Conservation (phyloP, 2,113 vertebrate species). For the Hippoglossus stenolepis region DNA sequence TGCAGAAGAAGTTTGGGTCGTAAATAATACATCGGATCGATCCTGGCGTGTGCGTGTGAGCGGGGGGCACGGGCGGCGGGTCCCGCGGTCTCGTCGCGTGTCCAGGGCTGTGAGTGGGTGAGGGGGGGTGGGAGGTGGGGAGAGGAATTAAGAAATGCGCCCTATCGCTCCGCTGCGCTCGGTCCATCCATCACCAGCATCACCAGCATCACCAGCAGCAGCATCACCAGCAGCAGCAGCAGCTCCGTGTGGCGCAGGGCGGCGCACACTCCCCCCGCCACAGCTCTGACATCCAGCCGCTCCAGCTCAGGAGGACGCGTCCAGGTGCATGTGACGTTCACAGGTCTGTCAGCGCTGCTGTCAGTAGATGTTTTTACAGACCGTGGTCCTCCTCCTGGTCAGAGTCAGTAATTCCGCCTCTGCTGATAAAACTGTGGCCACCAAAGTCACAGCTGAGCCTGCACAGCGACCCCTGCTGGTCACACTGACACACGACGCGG, state of each 20-base stretch:
- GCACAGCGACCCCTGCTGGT: constrained; percentile 71
- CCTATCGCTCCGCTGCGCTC: constrained; percentile 67
- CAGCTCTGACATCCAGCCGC: not conserved
- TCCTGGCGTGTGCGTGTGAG: constrained; percentile 54
- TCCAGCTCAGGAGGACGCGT: not conserved
- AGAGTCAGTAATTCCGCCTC: constrained; percentile 41
- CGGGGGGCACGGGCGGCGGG: constrained; percentile 45
- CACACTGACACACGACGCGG: not conserved
- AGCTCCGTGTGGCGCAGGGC: constrained; percentile 67
- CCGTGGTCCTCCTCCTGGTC: constrained; percentile 1
- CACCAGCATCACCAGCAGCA: not conserved
- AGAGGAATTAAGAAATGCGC: constrained; percentile 66
- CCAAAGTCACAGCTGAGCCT: not conserved
- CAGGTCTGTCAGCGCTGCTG: not conserved
- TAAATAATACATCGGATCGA: constrained; percentile 83
- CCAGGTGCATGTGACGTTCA: not conserved
- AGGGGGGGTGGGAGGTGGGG: not conserved
- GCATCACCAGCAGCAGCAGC: no score
- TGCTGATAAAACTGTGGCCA: not conserved
- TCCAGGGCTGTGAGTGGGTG: constrained; percentile 57
- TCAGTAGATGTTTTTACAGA: not conserved
- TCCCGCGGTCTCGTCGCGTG: constrained; percentile 69
- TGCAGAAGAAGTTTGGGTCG: constrained; percentile 73
- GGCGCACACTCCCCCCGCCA: constrained; percentile 31
- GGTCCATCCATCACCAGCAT: constrained; percentile 74